Percentiles rank a stretch among this genome's conserved stretches.
Evolutionary conservation across 2,113 vertebrate species (phyloP).

Genomic region (Apteryx owenii): DNA sequence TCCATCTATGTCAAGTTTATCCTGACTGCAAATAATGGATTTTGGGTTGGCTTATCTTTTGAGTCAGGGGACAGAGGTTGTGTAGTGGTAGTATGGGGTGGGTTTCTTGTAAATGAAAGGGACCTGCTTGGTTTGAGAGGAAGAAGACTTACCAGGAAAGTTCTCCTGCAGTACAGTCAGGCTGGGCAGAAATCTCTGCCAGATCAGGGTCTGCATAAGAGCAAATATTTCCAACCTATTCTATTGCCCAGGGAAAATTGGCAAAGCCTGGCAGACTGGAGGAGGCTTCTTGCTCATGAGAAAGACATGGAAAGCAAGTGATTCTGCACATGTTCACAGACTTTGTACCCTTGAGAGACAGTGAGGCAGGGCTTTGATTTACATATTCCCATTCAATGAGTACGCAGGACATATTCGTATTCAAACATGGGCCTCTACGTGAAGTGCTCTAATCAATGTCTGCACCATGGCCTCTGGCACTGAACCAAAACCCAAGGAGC

Average conservation of each 20-base stretch:
- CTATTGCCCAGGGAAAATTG: neutral
- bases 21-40: neutral
- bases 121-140: rapidly evolving
- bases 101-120: neutral
- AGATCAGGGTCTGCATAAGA: neutral
- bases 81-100: rapidly evolving
- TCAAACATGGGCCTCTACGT: neutral
- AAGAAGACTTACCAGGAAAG: neutral
- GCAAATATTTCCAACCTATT: neutral
- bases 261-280: neutral
- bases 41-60: neutral
- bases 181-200: neutral
- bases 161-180: neutral
- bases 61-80: neutral
- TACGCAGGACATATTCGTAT: neutral
- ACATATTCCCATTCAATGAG: neutral
- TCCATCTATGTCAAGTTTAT: neutral
- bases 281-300: neutral
- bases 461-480: neutral
- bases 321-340: neutral
- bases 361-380: neutral
- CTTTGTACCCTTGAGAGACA: neutral
- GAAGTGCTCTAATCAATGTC: neutral
- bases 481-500: neutral
- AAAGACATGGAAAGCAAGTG: neutral